Base-by-base conservation (phyloP, 2,797 vertebrate species). In the Fundulus diaphanus region DNA sequence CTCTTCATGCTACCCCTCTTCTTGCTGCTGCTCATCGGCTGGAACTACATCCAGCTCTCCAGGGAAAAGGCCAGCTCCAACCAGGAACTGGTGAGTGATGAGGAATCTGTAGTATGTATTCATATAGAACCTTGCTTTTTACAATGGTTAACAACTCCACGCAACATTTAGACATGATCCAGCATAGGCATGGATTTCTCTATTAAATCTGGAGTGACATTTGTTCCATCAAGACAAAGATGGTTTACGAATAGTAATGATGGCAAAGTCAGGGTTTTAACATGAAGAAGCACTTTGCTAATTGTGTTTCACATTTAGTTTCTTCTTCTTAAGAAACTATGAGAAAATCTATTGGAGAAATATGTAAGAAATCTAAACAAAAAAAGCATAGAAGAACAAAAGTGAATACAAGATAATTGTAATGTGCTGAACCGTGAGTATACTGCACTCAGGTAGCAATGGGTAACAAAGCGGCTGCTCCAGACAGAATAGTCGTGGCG, bases 1-100 rank as follows among this genome's bases (percentile, higher is more conserved):
- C 94, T 97, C 78, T 99, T 97, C 93, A 99, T 99, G 97, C 87
- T 99, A 86, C 98, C 98, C 6, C 94, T 99, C 90, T 96, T 96
- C 72, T 90, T 99, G 68, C 85, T 99, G 70, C 89, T 98, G 69
- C 95, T 99, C 77, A 94, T 99, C 59, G 87, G 93, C 22, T 99
- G 98, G 95, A 97, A 97, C 90, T 98, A 97, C 94, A 95, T 96
- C 84, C 95, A 95, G 29, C 81, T 96, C 79, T 73, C 71, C 0
- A 87, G 91, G 0, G 97, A 96, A 84, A 96, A 94, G 90, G 88
- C 86, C 83, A 93, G 74, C 90, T 91, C 87, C 81, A 81, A 93
- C 84, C 97, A 96, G 83, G 97, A 99, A 88, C 95, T 97, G 95
- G 98, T 97, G 92, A 97, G 97, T 95, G 73, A 81, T 31, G 24